Base-by-base conservation (phyloP, 2,888 invertebrate species). In the Hirtodrosophila trivittata region DNA sequence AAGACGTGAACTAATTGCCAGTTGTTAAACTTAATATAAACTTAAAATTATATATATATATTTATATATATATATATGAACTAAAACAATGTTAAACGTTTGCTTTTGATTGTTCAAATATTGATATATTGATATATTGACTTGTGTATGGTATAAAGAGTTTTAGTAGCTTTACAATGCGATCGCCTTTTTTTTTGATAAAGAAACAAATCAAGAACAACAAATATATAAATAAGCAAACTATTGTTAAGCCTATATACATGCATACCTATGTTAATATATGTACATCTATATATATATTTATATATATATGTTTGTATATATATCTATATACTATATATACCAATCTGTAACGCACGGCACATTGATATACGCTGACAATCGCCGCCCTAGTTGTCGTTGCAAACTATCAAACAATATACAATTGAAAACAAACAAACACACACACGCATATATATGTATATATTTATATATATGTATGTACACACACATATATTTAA, bases 381-480 rank as follows among this genome's bases (percentile, higher is more conserved):
- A 75, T 77, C 82, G 82, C 56, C 54, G 57, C 58, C 51, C 51
- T 42, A 70, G 64, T 66, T 72, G 72, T 72, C 56, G 37, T 59
- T 63, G 50, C 49, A 68, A 54, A 62, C 26, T 66, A 69, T 39
- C 7, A 42, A n/a, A 35, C 14, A 38, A 32, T 30, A 35, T 35
- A 59, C 32, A 51, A 8, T 26, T 30, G 35, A 30, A 35, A 13
- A 46, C 13, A 56, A 6, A 33, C 25, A 41, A 4, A 71, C 46
- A 72, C 28, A 55, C 18, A 45, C 14, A 49, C 54, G 35, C 32
- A 37, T 39, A 43, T 37, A 43, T 41, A n/a, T 45, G 39, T 25
- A 51, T 21, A 49, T 52, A 39, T 18, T 47, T 26, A 49, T 6
- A 52, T 21, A 30, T 10, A 16, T 16, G 43, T 32, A 28, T 38